Percentiles rank a stretch among this genome's conserved stretches.
Evolutionary conservation across 2,797 vertebrate species (phyloP).

Genomic region (Chiloscyllium punctatum): DNA sequence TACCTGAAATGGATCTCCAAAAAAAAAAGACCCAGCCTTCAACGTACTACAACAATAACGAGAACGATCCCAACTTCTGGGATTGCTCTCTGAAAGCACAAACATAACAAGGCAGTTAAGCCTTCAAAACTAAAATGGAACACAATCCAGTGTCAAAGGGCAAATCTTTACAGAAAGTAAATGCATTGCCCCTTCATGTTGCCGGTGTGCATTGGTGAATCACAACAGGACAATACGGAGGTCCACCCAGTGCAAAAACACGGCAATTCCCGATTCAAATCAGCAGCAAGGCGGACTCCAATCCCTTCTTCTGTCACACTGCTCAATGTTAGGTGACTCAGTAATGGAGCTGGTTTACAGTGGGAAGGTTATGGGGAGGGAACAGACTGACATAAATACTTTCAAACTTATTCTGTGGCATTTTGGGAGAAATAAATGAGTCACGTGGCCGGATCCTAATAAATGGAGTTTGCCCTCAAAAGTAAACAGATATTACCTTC

Average conservation of each 20-base stretch:
- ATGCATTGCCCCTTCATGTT: not conserved
- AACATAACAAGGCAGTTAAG: not conserved
- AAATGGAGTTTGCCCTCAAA: not conserved
- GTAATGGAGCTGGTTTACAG: not conserved
- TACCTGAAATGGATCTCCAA: not conserved
- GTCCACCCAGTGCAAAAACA: not conserved
- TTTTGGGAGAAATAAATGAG: not conserved
- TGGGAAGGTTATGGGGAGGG: not conserved
- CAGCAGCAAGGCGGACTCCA: not conserved
- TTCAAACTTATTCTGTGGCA: not conserved
- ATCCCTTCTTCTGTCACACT: not conserved
- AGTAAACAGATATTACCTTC: not conserved
- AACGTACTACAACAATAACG: not conserved
- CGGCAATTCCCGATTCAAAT: not conserved
- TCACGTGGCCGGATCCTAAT: not conserved
- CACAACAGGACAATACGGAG: not conserved
- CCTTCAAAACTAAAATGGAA: not conserved
- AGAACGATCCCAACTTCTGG: not conserved
- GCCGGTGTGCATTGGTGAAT: not conserved
- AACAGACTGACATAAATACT: not conserved
- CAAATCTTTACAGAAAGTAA: not conserved
- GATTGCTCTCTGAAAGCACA: not conserved
- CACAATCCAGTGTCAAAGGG: not conserved
- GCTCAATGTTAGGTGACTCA: not conserved
- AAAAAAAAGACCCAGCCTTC: not conserved